Percentiles rank a stretch among this genome's conserved stretches.
phyloP scores from a whole-genome alignment of 2,888 invertebrate genomes.

The Stratiomys singularior region DNA sequence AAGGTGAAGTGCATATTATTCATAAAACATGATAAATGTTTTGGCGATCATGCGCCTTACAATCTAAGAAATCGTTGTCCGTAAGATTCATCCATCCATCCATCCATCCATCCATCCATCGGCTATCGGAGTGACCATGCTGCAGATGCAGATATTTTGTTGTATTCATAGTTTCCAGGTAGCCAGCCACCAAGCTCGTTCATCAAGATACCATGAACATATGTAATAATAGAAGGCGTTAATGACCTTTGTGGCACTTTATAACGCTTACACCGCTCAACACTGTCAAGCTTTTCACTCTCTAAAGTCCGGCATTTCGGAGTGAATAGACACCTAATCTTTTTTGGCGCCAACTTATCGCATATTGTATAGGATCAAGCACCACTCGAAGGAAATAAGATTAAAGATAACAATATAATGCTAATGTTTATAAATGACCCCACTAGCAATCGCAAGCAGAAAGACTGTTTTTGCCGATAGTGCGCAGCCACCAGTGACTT shows the following conservation, averaged over 20 bases:
- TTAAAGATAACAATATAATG: constrained; percentile 23
- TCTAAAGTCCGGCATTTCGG: neutral
- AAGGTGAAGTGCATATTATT: constrained; percentile 30
- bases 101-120: neutral
- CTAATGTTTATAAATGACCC: constrained; percentile 11
- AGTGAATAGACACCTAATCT: constrained; percentile 14
- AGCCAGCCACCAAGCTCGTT: neutral
- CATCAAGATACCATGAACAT: neutral
- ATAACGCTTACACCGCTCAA: neutral
- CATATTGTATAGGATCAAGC: neutral
- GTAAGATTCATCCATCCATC: too few species aligned
- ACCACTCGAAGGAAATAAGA: constrained; percentile 15
- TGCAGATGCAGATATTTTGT: constrained; percentile 15
- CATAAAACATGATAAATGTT: constrained; percentile 27
- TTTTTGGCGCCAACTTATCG: constrained; percentile 15
- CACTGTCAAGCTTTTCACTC: neutral
- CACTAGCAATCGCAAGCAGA: too few species aligned
- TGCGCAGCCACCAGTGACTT: too few species aligned
- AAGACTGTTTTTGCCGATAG: too few species aligned
- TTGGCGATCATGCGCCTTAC: neutral
- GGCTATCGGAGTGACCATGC: neutral
- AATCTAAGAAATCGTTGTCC: neutral
- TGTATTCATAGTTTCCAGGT: neutral
- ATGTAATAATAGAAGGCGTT: constrained; percentile 24
- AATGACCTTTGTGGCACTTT: constrained; percentile 23